Evolutionary conservation across 2,888 invertebrate species (phyloP), one percentile per base, ranked within the genome.

Genomic region (Heliconius ethilla): DNA sequence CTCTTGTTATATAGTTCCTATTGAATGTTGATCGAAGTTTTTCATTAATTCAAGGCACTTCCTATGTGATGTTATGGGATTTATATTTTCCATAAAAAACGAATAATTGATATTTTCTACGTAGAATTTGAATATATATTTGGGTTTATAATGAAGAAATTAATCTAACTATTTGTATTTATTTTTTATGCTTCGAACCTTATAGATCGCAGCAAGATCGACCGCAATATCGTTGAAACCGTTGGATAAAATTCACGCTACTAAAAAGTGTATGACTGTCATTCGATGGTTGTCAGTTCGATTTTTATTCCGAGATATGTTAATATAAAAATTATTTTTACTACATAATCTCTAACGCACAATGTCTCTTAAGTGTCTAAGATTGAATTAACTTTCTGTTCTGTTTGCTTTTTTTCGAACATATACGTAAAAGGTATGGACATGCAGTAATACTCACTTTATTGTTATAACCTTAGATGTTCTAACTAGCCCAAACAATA

Each of bases 401-500:
- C 59, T n/a, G n/a, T 59, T n/a, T n/a, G n/a, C 29, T 45, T 51
- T 45, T 51, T 18, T 51, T 51, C 18, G 45, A 5, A 45, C 15
- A 18, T 15, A 6, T 15, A 45, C 15, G 15, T 18, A 6, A 45
- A 45, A 15, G 45, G 6, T 15, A 15, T 45, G 45, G 45, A 45
- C 13, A 45, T 15, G 15, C 5, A 45, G 45, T 45, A 15, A 5
- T 45, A 45, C 5, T 45, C 15, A 15, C 45, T 45, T 45, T 45
- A 15, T 15, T 5, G 15, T 45, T 5, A 15, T 45, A 45, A 45
- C 13, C 13, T 45, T 15, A 15, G 15, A 45, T 45, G 15, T 45
- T 15, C 45, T 45, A 45, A 45, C 22, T 29, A 59, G 55, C 63
- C 59, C 25, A 55, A 45, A 80, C 65, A 80, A 80, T 80, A 77